A percentile compares a stretch with the other conserved stretches of the same genome.
Conservation (phyloP, 2,113 vertebrate genomes). For the Poeciliopsis occidentalis region DNA sequence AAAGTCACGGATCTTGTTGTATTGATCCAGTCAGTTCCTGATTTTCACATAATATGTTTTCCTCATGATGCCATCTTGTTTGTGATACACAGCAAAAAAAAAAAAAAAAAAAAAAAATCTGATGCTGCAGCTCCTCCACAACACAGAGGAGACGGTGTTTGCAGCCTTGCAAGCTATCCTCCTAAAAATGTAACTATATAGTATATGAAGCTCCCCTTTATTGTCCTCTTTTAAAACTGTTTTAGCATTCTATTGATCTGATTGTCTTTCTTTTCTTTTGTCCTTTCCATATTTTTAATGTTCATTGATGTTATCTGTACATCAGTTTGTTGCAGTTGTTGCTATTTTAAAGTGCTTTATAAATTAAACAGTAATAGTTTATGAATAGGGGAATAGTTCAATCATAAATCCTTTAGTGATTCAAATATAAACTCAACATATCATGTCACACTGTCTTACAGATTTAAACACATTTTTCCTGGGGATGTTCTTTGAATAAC, state of each 20-base stretch:
- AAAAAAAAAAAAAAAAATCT: background rate
- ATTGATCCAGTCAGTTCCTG: no score
- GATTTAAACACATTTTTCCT: background rate
- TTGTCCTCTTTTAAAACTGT: no score
- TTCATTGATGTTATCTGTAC: no score
- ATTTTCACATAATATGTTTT: background rate
- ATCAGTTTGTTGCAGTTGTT: no score
- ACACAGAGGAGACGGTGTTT: background rate
- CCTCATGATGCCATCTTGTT: background rate
- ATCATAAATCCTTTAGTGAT: background rate
- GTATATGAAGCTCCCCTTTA: background rate
- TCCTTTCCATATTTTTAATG: no score
- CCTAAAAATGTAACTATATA: background rate
- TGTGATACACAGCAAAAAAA: background rate
- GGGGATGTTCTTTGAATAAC: background rate
- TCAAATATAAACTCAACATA: background rate
- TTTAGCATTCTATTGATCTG: no score
- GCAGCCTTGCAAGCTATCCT: background rate
- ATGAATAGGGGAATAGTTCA: background rate
- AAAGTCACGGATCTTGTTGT: no score
- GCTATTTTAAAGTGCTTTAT: no score
- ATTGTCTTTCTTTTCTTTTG: no score
- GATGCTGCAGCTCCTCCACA: background rate
- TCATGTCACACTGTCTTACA: background rate
- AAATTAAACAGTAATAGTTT: background rate